Conservation (phyloP, 2,113 vertebrate genomes). For the Sceloporus undulatus region DNA sequence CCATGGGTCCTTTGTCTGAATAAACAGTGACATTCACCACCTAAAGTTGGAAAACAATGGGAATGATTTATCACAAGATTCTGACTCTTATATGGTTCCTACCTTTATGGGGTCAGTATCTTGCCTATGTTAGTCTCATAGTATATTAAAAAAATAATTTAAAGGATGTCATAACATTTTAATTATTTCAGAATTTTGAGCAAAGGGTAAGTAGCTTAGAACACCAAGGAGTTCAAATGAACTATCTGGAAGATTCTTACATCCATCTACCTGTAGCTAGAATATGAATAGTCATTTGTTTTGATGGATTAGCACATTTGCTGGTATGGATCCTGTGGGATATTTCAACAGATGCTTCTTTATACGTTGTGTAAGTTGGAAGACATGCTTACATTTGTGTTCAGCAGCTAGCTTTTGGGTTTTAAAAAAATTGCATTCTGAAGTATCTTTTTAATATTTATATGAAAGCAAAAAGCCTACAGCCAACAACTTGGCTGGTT, state of each 20-base stretch:
- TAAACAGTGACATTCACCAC: background rate
- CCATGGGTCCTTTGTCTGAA: background rate
- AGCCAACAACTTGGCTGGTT: background rate
- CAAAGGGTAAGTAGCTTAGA: background rate
- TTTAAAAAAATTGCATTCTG: background rate
- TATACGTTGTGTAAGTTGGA: background rate
- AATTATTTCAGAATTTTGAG: conserved; percentile 7
- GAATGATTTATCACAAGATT: background rate
- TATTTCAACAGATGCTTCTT: background rate
- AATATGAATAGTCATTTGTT: background rate
- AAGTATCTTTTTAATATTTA: background rate
- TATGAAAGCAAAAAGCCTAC: background rate
- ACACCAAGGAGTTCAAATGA: background rate
- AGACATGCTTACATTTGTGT: background rate
- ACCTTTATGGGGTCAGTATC: background rate
- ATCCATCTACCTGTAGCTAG: background rate
- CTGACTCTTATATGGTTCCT: background rate
- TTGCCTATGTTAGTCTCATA: background rate
- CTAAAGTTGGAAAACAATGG: background rate
- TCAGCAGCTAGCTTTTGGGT: background rate
- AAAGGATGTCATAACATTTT: background rate
- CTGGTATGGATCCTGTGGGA: background rate
- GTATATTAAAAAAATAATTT: background rate
- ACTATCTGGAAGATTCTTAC: background rate
- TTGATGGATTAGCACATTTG: background rate